Base-by-base conservation (phyloP, 2,888 invertebrate species). In the Caenorhabditis wallacei region DNA sequence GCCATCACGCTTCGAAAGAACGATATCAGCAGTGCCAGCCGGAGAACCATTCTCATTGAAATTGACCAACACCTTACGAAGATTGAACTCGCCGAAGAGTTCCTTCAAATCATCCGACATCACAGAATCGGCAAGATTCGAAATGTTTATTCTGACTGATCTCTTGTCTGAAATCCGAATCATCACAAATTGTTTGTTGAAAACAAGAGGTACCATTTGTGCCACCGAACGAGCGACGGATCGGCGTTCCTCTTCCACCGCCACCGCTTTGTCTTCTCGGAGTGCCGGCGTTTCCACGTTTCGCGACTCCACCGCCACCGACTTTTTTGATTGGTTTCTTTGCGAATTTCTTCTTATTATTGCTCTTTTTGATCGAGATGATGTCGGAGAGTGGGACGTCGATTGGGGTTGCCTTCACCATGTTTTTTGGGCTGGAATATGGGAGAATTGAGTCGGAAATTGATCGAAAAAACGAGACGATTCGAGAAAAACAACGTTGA, bases 21-120 rank as follows among this genome's bases (percentile, higher is more conserved):
- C 61, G 26, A 87, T 57, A 51, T 87, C 86, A 13, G 84, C 86
- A 22, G 86, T 87, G 24, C 86, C 85, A 43, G 76, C 79, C 11
- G 79, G 78, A 57, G 69, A 18, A 48, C 84, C 84, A 16, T 59
- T 35, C 70, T 87, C 86, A 53, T 69, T 79, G 68, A 81, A 85
- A 48, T 87, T 84, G 26, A 85, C 85, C 20, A 75, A 26, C 5
- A 84, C 86, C 13, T 84, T 54, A 13, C 82, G 84, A 11, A 87
- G 61, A 18, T 80, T 70, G 70, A 80, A 85, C 11, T 40, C 54
- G 0, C 48, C 69, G 76, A 87, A 87, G 16, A 87, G 79, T 40
- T 87, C 85, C 40, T 75, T 66, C 22, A 87, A 61, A 64, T 87
- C 87, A 22, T 43, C 76, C 35, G 85, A 84, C 8, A 68, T 46